Conservation (phyloP, 2,797 vertebrate species). For the Taeniopygia guttata region DNA sequence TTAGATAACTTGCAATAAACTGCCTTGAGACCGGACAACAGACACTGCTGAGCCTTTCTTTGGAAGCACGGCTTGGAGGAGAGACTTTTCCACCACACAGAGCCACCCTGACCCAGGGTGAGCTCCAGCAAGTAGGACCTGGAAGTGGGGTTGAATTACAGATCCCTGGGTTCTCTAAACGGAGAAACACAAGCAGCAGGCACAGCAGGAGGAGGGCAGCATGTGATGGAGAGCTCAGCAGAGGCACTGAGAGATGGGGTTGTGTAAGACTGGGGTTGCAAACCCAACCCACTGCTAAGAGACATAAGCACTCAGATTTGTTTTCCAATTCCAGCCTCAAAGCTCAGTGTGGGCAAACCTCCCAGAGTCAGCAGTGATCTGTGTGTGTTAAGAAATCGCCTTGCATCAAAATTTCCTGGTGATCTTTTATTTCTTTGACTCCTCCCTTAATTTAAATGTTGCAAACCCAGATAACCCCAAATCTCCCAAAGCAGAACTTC, state of each 20-base stretch:
- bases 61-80: no score
- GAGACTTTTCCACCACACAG: no score
- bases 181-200: neutral
- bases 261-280: neutral
- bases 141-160: neutral
- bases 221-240: neutral
- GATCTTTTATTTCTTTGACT: conserved; percentile 21
- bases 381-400: neutral
- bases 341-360: neutral
- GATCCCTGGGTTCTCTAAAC: neutral
- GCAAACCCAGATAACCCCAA: neutral
- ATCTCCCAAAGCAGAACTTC: neutral
- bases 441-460: neutral
- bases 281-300: neutral
- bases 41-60: no score
- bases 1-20: no score
- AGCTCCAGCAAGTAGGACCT: neutral
- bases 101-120: no score
- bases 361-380: neutral
- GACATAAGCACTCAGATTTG: neutral
- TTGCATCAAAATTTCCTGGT: neutral
- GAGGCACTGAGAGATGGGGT: neutral
- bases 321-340: neutral
- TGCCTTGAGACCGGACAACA: no score
- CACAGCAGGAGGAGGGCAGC: neutral